Percentiles rank a stretch among this genome's conserved stretches.
Evolutionary conservation across 92 coral and sea anemone genomes (phyloP).

Genomic region (Metridium senile): DNA sequence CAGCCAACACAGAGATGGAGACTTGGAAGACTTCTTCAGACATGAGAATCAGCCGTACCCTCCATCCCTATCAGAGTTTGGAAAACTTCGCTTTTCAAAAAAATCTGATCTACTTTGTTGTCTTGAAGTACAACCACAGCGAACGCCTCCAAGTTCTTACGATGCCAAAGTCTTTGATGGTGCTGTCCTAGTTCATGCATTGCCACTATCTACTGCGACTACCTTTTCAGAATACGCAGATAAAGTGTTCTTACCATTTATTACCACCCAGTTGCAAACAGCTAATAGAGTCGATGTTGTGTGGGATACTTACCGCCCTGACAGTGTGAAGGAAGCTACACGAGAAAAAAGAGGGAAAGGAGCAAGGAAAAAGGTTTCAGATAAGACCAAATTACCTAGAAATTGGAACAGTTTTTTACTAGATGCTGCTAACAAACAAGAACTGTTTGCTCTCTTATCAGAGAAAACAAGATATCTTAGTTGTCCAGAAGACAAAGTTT

Average conservation of each 20-base stretch:
- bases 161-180: slow-evolving; percentile 64
- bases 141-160: slow-evolving; percentile 35
- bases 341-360: slow-evolving; percentile 55
- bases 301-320: slow-evolving; percentile 44
- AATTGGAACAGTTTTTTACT: slow-evolving; percentile 49
- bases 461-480: not conserved
- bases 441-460: slow-evolving; percentile 37
- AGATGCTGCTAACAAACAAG: slow-evolving; percentile 46
- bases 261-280: slow-evolving; percentile 24
- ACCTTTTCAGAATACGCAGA: slow-evolving; percentile 62
- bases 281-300: slow-evolving; percentile 25
- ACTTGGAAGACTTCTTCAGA: slow-evolving; percentile 45
- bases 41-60: slow-evolving; percentile 62
- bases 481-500: slow-evolving; percentile 26
- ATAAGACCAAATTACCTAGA: slow-evolving; percentile 39
- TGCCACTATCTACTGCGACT: slow-evolving; percentile 41
- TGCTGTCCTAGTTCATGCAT: slow-evolving; percentile 51
- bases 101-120: slow-evolving; percentile 44
- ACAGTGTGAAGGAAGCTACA: slow-evolving; percentile 53
- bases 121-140: no score
- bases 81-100: slow-evolving; percentile 43
- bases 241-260: slow-evolving; percentile 47
- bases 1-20: slow-evolving; percentile 51
- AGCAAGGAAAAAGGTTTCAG: slow-evolving; percentile 47
- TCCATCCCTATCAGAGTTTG: slow-evolving; percentile 53